These are phyloP conservation scores for Hydropsyche betteni DNA, from an alignment of 2,888 invertebrate genomes.

Conservation along the genomic window DNA sequence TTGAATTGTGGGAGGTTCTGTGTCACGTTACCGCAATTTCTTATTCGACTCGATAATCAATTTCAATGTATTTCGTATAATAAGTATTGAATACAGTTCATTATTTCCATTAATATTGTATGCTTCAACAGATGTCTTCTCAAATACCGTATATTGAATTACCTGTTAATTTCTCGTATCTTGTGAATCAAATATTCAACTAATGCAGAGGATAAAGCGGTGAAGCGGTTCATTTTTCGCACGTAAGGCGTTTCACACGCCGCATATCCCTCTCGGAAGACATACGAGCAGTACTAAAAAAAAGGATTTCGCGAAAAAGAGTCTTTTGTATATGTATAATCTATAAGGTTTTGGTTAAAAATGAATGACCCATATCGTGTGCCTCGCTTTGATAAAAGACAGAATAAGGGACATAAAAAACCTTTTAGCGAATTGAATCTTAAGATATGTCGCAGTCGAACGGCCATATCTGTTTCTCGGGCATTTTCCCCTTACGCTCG, in stretches of 20 bases:
- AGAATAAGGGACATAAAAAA: constrained; percentile 44
- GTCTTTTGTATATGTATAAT: constrained; percentile 20
- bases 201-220: no score
- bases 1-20: no score
- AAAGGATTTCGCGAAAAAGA: constrained; percentile 24
- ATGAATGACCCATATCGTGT: constrained; percentile 38
- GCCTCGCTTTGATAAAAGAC: constrained; percentile 40
- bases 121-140: no score
- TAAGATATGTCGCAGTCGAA: constrained; percentile 39
- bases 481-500: constrained; percentile 14
- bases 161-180: no score
- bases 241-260: constrained; percentile 12
- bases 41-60: no score
- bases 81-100: no score
- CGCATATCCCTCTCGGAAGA: constrained; percentile 11
- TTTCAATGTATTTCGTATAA: no score
- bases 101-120: no score
- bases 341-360: constrained; percentile 36
- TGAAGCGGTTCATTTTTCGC: no score
- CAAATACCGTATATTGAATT: no score
- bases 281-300: neutral
- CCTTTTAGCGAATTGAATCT: constrained; percentile 46
- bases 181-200: no score
- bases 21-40: no score
- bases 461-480: constrained; percentile 36